Percentiles rank a stretch among this genome's conserved stretches.
Evolutionary conservation across 2,888 invertebrate species (phyloP).

Genomic region (Nomada goodeniana): DNA sequence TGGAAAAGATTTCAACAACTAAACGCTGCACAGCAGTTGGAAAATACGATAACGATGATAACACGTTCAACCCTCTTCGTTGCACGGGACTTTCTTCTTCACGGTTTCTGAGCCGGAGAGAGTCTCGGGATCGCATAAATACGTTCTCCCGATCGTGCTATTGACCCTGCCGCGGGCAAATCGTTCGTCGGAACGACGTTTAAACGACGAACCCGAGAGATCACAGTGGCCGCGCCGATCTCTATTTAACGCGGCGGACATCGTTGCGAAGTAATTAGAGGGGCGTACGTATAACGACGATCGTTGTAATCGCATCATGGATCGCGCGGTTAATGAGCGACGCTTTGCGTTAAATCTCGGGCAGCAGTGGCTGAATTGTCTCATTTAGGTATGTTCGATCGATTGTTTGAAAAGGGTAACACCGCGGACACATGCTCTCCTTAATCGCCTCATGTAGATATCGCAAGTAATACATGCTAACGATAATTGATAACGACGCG

Average conservation of each 20-base stretch:
- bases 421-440: neutral
- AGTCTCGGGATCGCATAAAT: constrained; percentile 48
- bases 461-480: too few species aligned
- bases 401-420: neutral
- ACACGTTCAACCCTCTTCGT: constrained; percentile 23
- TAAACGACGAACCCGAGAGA: constrained; percentile 5
- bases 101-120: constrained; percentile 70
- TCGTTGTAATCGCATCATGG: neutral
- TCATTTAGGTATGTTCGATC: neutral
- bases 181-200: constrained; percentile 13
- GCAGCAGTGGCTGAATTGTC: constrained; percentile 2
- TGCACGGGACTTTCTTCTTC: constrained; percentile 63
- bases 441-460: neutral
- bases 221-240: constrained; percentile 4
- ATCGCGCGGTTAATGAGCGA: neutral
- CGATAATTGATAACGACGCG: too few species aligned
- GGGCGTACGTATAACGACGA: constrained; percentile 2
- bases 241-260: constrained; percentile 1
- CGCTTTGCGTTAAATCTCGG: neutral
- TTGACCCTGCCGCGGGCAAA: constrained; percentile 34
- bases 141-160: constrained; percentile 23
- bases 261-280: constrained; percentile 11
- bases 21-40: too few species aligned
- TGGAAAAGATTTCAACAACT: too few species aligned
- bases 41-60: neutral